Percentiles rank a stretch among this genome's conserved stretches.
phyloP scores from a whole-genome alignment of 53 echinoderm and acorn worm species.

The Luidia sarsii region DNA sequence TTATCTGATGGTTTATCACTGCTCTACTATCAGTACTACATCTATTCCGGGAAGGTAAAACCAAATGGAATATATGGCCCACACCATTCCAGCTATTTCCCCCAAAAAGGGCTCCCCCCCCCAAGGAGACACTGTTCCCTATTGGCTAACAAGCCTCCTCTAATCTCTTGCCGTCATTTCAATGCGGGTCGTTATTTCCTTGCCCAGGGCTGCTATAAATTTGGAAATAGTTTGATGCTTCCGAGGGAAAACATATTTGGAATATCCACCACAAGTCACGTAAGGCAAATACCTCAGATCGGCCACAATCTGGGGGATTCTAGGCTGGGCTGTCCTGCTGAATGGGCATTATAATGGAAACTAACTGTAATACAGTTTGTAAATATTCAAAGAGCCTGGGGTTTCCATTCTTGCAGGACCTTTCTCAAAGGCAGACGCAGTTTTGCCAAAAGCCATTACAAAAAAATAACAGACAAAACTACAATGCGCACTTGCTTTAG shows the following conservation, averaged over 20 bases:
- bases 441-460: no score
- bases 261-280: slow-evolving; percentile 1
- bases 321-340: no score
- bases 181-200: slow-evolving; percentile 14
- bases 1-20: no score
- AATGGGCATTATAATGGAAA: no score
- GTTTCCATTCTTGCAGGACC: no score
- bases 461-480: no score
- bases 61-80: background rate
- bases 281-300: slow-evolving; percentile 8
- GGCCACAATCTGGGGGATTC: no score
- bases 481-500: no score
- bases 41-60: background rate
- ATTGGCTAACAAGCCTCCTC: slow-evolving; percentile 23
- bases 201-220: slow-evolving; percentile 38
- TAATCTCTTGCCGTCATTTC: background rate
- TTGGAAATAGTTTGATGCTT: slow-evolving; percentile 35
- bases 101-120: background rate
- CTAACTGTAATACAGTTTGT: no score
- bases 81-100: slow-evolving; percentile 39
- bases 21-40: background rate
- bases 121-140: background rate
- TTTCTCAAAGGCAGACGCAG: no score
- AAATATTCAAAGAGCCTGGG: no score
- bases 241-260: slow-evolving; percentile 2